Conservation (phyloP, 2,888 invertebrate genomes). For the Ichneumoninae sp. region DNA sequence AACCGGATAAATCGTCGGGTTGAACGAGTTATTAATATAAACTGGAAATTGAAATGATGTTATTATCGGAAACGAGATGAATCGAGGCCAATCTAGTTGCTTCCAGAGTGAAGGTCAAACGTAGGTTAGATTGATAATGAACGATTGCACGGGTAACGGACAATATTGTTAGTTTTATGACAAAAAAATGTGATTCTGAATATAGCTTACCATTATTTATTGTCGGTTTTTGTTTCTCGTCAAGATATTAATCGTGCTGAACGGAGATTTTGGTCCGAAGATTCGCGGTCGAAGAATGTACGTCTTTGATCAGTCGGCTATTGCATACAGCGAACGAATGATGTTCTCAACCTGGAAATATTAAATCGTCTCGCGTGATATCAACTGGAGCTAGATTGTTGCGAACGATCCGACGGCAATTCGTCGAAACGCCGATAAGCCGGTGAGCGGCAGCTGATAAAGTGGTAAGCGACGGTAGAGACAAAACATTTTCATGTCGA, state of each 20-base stretch:
- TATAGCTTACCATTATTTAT: constrained; percentile 42
- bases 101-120: constrained; percentile 62
- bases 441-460: not conserved
- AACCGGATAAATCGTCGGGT: not conserved
- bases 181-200: constrained; percentile 13
- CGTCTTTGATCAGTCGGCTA: constrained; percentile 55
- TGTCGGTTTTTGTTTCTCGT: not conserved
- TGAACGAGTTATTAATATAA: not conserved
- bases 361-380: constrained; percentile 47
- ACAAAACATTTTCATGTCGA: not conserved
- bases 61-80: constrained; percentile 24
- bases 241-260: constrained; percentile 5
- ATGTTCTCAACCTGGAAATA: constrained; percentile 65
- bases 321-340: constrained; percentile 39
- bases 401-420: constrained; percentile 3
- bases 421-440: constrained; percentile 1
- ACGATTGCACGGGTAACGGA: not conserved
- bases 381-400: constrained; percentile 48
- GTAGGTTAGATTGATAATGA: constrained; percentile 62
- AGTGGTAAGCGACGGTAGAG: not conserved
- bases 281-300: constrained; percentile 9
- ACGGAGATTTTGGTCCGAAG: constrained; percentile 14
- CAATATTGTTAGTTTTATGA: not conserved
- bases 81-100: constrained; percentile 47
- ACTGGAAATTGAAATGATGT: constrained; percentile 9